Conservation (phyloP, 2,113 vertebrate genomes). For the Cardinalis cardinalis region DNA sequence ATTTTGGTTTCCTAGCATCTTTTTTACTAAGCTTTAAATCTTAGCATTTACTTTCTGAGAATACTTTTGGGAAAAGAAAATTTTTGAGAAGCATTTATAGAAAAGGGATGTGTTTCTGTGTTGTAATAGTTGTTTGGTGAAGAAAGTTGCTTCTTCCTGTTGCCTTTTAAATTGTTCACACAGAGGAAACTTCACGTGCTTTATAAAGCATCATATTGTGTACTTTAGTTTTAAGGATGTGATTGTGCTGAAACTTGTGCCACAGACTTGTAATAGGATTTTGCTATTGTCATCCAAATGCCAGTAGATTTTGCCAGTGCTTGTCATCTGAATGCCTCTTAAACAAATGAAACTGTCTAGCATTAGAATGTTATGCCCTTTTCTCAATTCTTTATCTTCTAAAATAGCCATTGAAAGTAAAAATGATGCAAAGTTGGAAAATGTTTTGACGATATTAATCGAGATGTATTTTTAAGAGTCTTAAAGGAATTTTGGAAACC, state of each 20-base stretch:
- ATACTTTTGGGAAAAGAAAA: not conserved
- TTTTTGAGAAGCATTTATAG: not conserved
- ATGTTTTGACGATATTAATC: not conserved
- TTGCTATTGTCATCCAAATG: not conserved
- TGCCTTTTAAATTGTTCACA: not conserved
- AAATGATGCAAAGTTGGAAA: not conserved
- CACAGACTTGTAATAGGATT: not conserved
- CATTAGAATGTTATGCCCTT: not conserved
- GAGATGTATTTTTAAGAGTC: not conserved
- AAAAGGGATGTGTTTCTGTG: not conserved
- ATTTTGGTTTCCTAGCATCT: not conserved
- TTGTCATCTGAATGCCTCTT: not conserved
- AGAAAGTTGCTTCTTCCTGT: not conserved
- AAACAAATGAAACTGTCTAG: not conserved
- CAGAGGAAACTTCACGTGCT: not conserved
- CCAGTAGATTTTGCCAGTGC: not conserved
- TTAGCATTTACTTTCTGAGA: not conserved
- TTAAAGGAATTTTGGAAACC: not conserved
- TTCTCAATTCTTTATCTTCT: not conserved
- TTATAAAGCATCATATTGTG: not conserved
- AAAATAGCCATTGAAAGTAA: not conserved
- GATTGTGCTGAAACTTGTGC: not conserved
- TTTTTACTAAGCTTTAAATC: not conserved
- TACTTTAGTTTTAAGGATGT: not conserved
- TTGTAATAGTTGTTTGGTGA: not conserved